Evolutionary conservation across 2,888 invertebrate genomes (phyloP), one percentile per base, ranked within the genome.

Genomic region (Drosophila suboccidentalis): DNA sequence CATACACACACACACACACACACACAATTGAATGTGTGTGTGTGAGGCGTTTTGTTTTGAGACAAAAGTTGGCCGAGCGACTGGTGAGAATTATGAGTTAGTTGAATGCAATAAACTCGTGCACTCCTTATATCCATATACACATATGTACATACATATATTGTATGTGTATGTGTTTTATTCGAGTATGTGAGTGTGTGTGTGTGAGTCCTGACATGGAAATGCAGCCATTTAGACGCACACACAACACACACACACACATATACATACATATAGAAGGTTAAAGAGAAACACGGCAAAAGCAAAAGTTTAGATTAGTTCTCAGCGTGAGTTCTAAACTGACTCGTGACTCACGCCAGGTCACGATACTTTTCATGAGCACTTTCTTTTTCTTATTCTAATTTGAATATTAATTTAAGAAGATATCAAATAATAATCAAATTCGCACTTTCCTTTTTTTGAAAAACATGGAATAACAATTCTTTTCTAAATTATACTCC

Each of bases 41-140:
- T 60, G 46, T 49, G 46, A 55, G 61, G 57, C 66, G 82, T 78
- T 78, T 80, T 79, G 79, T 79, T 80, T 74, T 63, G 49, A 77
- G 70, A 80, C 78, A 78, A 79, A 79, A 79, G 74, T 74, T 81
- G 67, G 70, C 55, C 73, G 55, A 55, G 66, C 60, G 69, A 73
- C 64, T 70, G 67, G 54, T 65, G 68, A 75, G 72, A 81, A 80
- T 82, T 80, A 78, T 82, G 78, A 80, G 82, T 82, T 78, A 82
- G 82, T 75, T 75, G 80, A 80, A 80, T 78, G 80, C 82, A 80
- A 81, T 81, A 80, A 80, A 78, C 78, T 75, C 66, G 39, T 58
- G 69, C 59, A 50, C 39, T 50, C n/a, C 51, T 22, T 50, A 11
- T 29, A 17, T 22, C 3, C 22, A 8, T 26, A n/a, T n/a, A n/a